A percentile compares a stretch with the other conserved stretches of the same genome.
Evolutionary conservation across 2,797 vertebrate species (phyloP).

Genomic region (Manis crassicaudata): DNA sequence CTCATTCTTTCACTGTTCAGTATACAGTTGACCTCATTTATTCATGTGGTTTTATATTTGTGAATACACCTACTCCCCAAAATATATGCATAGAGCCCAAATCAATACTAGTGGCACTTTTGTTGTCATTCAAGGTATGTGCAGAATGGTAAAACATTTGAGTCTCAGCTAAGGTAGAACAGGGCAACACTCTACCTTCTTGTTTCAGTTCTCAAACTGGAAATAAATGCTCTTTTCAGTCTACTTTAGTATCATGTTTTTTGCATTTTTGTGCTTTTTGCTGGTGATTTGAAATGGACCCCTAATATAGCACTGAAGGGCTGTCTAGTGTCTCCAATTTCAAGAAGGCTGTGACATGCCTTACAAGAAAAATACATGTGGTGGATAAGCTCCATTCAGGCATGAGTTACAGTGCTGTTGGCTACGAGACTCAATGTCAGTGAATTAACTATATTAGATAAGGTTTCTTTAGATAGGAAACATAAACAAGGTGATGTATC

Average conservation of each 20-base stretch:
- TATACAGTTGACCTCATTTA: background rate
- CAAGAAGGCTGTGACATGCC: background rate
- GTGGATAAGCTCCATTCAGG: background rate
- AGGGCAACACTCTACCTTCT: background rate
- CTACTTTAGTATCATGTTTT: background rate
- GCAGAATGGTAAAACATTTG: background rate
- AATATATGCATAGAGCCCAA: background rate
- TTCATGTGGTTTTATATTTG: background rate
- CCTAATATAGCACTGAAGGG: background rate
- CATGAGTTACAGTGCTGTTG: background rate
- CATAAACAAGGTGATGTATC: background rate
- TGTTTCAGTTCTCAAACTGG: background rate
- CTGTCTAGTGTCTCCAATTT: background rate
- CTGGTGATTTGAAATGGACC: background rate
- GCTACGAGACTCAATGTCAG: background rate
- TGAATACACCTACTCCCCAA: background rate
- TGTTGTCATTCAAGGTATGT: background rate
- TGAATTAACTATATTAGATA: background rate
- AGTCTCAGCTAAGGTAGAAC: background rate
- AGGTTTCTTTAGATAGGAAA: slow-evolving; percentile 36
- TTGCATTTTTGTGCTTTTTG: background rate
- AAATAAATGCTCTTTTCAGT: background rate
- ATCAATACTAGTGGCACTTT: background rate
- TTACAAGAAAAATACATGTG: background rate
- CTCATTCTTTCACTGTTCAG: background rate